Evolutionary conservation across 2,113 vertebrate species (phyloP), one percentile per base, ranked within the genome.

Genomic region (Ceuthmochares aereus): DNA sequence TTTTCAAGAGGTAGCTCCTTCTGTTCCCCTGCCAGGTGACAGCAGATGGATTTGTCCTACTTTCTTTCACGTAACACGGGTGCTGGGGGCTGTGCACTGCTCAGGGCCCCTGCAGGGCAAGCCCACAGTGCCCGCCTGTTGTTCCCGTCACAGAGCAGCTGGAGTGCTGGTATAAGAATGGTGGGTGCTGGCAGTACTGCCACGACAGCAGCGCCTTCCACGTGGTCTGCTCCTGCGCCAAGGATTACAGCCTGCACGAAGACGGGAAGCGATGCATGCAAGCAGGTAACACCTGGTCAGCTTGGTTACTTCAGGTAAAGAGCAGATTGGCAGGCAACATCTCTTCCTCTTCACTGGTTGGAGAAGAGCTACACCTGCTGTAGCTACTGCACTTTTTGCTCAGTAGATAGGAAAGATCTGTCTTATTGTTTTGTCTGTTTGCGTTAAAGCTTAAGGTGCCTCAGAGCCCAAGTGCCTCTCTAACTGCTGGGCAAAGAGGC

Each of bases 181-280:
- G 98, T 0, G 97, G 97, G 29, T 98, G 98, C 90, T 77, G 94
- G 96, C 98, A 98, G 94, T 98, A 98, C 96, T 99, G 98, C 87
- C 90, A 87, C 76, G 97, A 97, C 32, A 60, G 82, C 17, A 87
- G 69, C 4, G 17, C 94, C 54, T 73, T 67, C 0, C 72, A 25
- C 0, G 97, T 96, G 67, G 54, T 7, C 15, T 98, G 98, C 49
- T 98, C 97, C 96, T 98, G 98, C 19, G 90, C 96, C 7, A 45
- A 79, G 51, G 98, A 82, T 9, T 98, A 98, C 52, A 29, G 45
- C 20, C 95, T 98, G 54, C 97, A 96, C 1, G 84, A 97, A 32
- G 98, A 98, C 2, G 93, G 97, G 12, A 97, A 94, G 84, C 89
- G 59, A 32, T 98, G 98, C 7, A 10, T 66, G n/a, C 92, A 87